These are phyloP conservation scores for Limnephilus marmoratus DNA, from an alignment of 2,888 invertebrate genomes.

Conservation along the genomic window DNA sequence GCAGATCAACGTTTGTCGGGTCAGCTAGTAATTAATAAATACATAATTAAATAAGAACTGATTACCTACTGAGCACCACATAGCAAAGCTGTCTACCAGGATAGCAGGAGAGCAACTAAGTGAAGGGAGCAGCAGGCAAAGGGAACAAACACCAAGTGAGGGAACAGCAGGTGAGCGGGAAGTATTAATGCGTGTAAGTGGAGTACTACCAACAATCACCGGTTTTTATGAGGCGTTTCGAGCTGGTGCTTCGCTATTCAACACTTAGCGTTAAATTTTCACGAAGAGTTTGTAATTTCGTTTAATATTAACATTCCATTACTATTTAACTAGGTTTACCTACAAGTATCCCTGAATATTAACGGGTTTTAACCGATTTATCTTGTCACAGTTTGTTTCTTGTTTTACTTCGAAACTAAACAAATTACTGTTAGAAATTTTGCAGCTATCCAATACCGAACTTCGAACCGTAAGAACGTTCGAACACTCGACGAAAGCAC, in stretches of 20 bases:
- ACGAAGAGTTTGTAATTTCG: neutral
- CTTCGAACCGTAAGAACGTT: neutral
- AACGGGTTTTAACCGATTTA: neutral
- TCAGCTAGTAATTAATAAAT: no score
- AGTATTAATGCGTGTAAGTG: neutral
- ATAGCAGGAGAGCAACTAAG: neutral
- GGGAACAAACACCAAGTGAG: neutral
- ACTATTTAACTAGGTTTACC: neutral
- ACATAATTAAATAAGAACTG: neutral
- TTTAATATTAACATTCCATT: neutral
- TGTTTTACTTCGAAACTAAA: neutral
- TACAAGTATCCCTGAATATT: neutral
- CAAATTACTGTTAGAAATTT: neutral
- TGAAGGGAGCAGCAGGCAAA: neutral
- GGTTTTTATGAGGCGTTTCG: conserved; percentile 19
- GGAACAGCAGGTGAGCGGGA: neutral
- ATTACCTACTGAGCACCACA: neutral
- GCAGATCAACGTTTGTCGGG: no score
- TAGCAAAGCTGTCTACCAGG: neutral
- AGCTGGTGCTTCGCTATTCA: conserved; percentile 12
- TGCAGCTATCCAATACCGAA: neutral
- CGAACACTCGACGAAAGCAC: neutral
- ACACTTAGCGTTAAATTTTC: neutral
- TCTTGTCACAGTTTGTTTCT: neutral
- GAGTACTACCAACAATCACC: conserved; percentile 15